Evolutionary conservation across 1,140 invertebrate genomes (phyloP).

Genomic region (Babylonia areolata): DNA sequence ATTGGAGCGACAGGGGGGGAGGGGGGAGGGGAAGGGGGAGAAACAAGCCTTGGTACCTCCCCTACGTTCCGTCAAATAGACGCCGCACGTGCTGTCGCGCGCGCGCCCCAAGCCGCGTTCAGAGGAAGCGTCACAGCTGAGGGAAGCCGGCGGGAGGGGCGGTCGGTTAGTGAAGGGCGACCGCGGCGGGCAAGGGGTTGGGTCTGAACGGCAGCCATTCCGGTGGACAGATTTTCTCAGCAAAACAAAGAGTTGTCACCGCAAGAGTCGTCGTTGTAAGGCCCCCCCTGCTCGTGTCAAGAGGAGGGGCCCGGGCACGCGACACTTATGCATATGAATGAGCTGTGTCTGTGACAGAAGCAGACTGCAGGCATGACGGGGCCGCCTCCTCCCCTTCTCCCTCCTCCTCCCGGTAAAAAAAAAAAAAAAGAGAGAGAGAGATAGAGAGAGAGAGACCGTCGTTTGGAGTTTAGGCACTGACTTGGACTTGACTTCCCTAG

Average conservation of each 20-base stretch:
- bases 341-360: conserved; percentile 28
- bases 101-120: background rate
- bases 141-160: background rate
- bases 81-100: conserved; percentile 15
- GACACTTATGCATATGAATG: conserved; percentile 43
- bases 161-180: background rate
- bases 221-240: background rate
- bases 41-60: conserved; percentile 20
- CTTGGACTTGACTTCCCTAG: conserved; percentile 13
- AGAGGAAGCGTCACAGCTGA: background rate
- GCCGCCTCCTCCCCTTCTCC: too few species aligned
- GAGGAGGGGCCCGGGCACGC: conserved; percentile 37
- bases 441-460: background rate
- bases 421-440: too few species aligned
- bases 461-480: background rate
- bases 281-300: conserved; percentile 32
- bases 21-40: background rate
- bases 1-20: conserved; percentile 24
- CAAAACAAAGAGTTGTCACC: conserved; percentile 31
- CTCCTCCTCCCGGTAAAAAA: too few species aligned
- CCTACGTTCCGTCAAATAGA: conserved; percentile 13
- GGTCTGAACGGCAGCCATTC: conserved; percentile 1
- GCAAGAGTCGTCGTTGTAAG: background rate
- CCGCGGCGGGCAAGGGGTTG: background rate
- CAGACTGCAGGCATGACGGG: conserved; percentile 20